Evolutionary conservation across 2,888 invertebrate genomes (phyloP), one percentile per base, ranked within the genome.

Genomic region (Agriopis marginaria): DNA sequence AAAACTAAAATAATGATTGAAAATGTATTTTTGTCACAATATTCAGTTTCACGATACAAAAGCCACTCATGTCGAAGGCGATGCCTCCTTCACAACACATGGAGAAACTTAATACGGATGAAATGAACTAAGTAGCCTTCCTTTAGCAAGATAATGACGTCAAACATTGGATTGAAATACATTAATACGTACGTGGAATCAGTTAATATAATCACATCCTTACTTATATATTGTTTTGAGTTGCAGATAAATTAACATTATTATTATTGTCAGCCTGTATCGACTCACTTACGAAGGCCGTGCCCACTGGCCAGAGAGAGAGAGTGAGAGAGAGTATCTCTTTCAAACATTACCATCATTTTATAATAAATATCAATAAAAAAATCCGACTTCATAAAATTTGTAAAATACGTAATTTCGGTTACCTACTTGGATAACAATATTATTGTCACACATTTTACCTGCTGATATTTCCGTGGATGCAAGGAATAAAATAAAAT

Each of bases 71-170:
- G 17, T 47, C 40, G 47, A 62, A 63, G 66, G 63, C 66, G 66
- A 63, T 59, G 70, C 70, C 70, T 66, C 14, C 45, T 63, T 12
- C 49, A 9, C 69, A 59, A 32, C 69, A 66, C 62, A 70, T 70
- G 70, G 40, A 66, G 70, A 63, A 70, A 70, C 70, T 66, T 66
- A 63, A 70, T 70, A 70, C 70, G 66, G 49, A 63, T 63, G 58
- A 59, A 63, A 70, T 70, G 66, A 54, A 50, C 66, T 65, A 65
- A 69, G 69, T 61, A 69, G 69, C 69, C 69, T 69, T 65, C 65
- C 69, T 63, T 63, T 54, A 63, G 7, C 32, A 47, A 58, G 45
- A 70, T 59, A 70, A 59, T 70, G 70, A 70, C 70, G 70, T 70
- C 70, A 66, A 54, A 66, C 63, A 70, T 66, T 59, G 61, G 44